Evolutionary conservation across 2,888 invertebrate species (phyloP), one percentile per base, ranked within the genome.

Genomic region (Synanthedon andrenaeformis): DNA sequence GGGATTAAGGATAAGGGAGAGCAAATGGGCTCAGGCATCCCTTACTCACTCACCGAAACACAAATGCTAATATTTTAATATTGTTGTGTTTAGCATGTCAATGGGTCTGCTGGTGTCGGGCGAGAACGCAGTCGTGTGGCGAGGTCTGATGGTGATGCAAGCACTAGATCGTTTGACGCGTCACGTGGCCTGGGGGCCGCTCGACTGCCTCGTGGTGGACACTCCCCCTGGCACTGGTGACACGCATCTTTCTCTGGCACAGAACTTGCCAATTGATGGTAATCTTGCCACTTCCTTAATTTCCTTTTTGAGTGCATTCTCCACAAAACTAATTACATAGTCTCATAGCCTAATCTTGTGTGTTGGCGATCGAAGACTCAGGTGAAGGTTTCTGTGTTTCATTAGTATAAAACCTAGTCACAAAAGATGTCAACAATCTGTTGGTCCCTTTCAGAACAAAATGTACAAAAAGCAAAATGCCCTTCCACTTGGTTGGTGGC

Each of bases 171-270:
- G 94, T 62, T 82, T 98, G 28, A 88, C 97, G 41, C 89, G 94
- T 59, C 93, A 96, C 62, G 96, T 97, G n/a, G 89, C 91, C 42
- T 98, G 98, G 98, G 93, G 91, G 3, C 91, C 93, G 0, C 85
- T 96, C 53, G 97, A 98, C 85, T 93, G 94, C 72, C 89, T 98
- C 55, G 88, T 99, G 13, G 90, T 98, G 0, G 98, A 98, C 81
- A 97, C 98, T 64, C 98, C 98, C 3, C 98, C 98, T 0, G 98
- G 98, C 41, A 98, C 98, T 0, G 98, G 98, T 0, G 98, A 98
- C 79, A 95, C 96, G 0, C 97, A 97, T 74, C 87, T 98, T 1
- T 96, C 97, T 0, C 89, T 98, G 1, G 90, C 95, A 49, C 98
- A 98, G 79, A 96, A 94, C 79, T 84, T 97, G 51, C 95, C 95